Evolutionary conservation across 2,113 vertebrate genomes (phyloP).

Genomic region (Serilophus lunatus): DNA sequence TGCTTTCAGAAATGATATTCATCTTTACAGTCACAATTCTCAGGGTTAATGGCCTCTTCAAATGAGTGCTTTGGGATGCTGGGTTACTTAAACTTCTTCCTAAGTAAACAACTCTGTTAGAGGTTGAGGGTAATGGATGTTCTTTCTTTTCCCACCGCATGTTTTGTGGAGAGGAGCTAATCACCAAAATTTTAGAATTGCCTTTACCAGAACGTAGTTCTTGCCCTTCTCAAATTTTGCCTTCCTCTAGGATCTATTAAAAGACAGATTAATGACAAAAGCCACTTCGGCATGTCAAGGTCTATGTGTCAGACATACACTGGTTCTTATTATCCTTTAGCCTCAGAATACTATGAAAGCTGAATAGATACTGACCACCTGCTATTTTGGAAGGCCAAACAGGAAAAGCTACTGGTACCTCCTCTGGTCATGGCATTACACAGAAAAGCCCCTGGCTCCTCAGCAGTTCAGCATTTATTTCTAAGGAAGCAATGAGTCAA

Average conservation of each 20-base stretch:
- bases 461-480: background rate
- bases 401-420: background rate
- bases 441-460: background rate
- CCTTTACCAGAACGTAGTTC: background rate
- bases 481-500: background rate
- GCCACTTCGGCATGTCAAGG: background rate
- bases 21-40: background rate
- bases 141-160: background rate
- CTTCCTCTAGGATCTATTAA: background rate
- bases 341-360: background rate
- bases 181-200: background rate
- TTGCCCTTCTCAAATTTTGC: background rate
- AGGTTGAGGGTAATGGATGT: background rate
- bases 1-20: background rate
- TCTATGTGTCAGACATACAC: background rate
- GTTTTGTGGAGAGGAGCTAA: background rate
- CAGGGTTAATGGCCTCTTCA: background rate
- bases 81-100: background rate
- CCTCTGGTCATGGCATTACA: background rate
- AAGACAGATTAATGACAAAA: background rate
- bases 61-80: background rate
- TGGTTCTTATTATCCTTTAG: background rate
- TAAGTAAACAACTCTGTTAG: background rate
- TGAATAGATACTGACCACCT: background rate
- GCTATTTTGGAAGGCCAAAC: background rate